These are phyloP conservation scores for Chironomus tepperi DNA, from an alignment of 1,140 invertebrate species.

Conservation along the genomic window DNA sequence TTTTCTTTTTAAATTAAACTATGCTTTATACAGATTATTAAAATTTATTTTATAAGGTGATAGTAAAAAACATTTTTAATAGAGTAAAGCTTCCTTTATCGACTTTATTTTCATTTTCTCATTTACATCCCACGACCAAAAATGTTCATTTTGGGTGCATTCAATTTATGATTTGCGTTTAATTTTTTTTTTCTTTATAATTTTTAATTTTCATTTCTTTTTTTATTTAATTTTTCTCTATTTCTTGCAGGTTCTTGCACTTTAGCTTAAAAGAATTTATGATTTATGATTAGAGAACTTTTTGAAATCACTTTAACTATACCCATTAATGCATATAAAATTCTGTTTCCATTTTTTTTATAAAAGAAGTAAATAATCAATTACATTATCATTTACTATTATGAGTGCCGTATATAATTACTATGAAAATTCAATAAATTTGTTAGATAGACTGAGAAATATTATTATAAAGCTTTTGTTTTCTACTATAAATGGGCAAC, in stretches of 20 bases:
- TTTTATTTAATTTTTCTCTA: not conserved
- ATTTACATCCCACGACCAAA: not conserved
- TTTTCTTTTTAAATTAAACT: too few species aligned
- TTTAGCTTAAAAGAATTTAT: constrained; percentile 27
- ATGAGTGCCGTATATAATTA: too few species aligned
- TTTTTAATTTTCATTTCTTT: not conserved
- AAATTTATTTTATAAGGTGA: not conserved
- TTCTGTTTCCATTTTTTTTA: too few species aligned
- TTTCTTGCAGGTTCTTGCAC: constrained; percentile 16
- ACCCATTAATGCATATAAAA: too few species aligned
- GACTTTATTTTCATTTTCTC: not conserved
- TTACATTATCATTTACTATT: too few species aligned
- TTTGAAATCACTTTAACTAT: too few species aligned
- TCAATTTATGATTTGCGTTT: constrained; percentile 18
- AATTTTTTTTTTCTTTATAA: not conserved
- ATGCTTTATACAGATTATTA: not conserved
- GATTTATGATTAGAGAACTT: constrained; percentile 26
- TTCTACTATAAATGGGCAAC: not conserved
- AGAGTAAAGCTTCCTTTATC: not conserved
- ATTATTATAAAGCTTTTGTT: too few species aligned
- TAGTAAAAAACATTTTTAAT: not conserved
- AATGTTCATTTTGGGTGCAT: constrained; percentile 1
- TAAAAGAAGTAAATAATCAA: too few species aligned
- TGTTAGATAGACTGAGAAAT: too few species aligned
- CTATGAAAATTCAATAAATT: too few species aligned